These are phyloP conservation scores for Dipus sagitta DNA, from an alignment of 2,797 vertebrate species.

Conservation along the genomic window DNA sequence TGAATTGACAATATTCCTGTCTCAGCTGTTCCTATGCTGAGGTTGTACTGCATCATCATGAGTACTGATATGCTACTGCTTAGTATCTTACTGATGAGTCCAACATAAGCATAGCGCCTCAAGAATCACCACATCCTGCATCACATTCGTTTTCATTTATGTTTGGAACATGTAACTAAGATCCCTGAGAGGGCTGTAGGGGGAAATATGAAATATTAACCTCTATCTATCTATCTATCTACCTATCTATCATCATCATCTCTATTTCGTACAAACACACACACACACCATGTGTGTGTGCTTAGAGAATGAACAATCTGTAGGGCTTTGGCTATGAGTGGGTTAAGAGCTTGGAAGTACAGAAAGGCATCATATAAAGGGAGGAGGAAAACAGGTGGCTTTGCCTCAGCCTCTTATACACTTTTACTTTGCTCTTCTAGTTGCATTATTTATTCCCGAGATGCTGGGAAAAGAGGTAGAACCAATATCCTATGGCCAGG, in stretches of 20 bases:
- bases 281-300: not conserved
- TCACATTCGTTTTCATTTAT: not conserved
- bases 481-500: not conserved
- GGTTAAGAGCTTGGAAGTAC: conserved; percentile 9
- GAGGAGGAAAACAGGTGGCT: not conserved
- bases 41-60: not conserved
- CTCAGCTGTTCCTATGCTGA: not conserved
- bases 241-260: not conserved
- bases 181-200: not conserved
- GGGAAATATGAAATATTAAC: not conserved
- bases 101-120: not conserved
- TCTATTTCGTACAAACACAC: too few relatives aligned
- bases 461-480: not conserved
- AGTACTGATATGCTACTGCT: not conserved
- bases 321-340: not conserved
- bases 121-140: not conserved
- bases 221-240: not conserved
- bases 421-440: not conserved
- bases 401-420: not conserved
- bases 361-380: not conserved
- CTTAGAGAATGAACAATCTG: not conserved
- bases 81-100: not conserved
- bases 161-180: not conserved
- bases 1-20: not conserved
- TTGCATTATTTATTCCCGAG: not conserved